A percentile compares a stretch with the other conserved stretches of the same genome.
Evolutionary conservation across 2,888 invertebrate genomes (phyloP).

Genomic region (Agrotis exclamationis): DNA sequence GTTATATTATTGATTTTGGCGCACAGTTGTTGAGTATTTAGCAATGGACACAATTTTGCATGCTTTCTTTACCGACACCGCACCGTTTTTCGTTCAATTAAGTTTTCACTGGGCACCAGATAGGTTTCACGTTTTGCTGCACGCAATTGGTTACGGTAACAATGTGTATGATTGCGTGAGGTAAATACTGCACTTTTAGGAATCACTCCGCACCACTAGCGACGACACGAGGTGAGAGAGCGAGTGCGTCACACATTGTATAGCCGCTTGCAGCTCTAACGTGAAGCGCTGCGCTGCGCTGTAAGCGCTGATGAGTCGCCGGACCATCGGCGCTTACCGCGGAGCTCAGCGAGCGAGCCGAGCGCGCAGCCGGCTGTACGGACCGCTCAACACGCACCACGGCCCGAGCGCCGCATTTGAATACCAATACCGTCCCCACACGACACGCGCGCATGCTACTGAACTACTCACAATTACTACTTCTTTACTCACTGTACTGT

Average conservation of each 20-base stretch:
- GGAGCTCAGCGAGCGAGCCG: conserved; percentile 42
- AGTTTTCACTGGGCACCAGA: conserved; percentile 90
- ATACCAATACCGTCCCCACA: conserved; percentile 93
- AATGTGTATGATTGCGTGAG: conserved; percentile 72
- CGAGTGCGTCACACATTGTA: conserved; percentile 85
- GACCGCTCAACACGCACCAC: conserved; percentile 82
- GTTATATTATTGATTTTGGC: conserved; percentile 90
- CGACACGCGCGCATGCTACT: conserved; percentile 90
- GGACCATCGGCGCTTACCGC: conserved; percentile 33
- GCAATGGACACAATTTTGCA: conserved; percentile 91
- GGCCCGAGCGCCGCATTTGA: conserved; percentile 93
- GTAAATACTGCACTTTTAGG: conserved; percentile 87
- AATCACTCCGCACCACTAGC: conserved; percentile 89
- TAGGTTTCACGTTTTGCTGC: conserved; percentile 83
- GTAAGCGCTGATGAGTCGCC: conserved; percentile 43
- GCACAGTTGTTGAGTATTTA: conserved; percentile 92
- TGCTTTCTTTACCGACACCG: conserved; percentile 90
- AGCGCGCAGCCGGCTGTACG: conserved; percentile 67
- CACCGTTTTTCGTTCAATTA: conserved; percentile 88
- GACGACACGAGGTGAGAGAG: conserved; percentile 91
- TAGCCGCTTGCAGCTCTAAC: conserved; percentile 61
- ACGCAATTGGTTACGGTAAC: conserved; percentile 69
- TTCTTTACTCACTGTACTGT: conserved; percentile 89
- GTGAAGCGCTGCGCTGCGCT: conserved; percentile 36
- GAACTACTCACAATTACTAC: conserved; percentile 89